Evolutionary conservation across 2,888 invertebrate genomes (phyloP), one percentile per base, ranked within the genome.

Genomic region (Thymelicus lineola): DNA sequence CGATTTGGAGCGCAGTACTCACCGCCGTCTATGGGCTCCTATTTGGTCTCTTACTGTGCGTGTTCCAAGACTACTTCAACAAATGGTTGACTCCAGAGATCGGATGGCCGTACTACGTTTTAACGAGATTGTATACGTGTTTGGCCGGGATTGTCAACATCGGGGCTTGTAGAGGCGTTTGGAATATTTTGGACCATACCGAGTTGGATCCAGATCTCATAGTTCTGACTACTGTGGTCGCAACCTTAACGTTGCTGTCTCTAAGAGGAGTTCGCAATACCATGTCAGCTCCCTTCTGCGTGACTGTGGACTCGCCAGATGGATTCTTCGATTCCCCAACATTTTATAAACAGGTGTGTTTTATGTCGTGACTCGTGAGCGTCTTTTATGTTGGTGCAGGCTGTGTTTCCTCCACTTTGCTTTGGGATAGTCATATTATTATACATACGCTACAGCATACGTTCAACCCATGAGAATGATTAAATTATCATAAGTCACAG

Each of bases 151-250:
- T 96, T 72, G 95, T 96, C 71, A 97, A 97, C 85, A 96, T 97
- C 1, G 97, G 96, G 80, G 96, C 96, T 73, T 97, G 97, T 96
- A 93, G 97, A 10, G 97, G 97, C 0, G 94, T 96, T 15, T 97
- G 97, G 97, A 89, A 90, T 68, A 85, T 95, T 14, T 90, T 97
- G 78, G 85, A 94, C 74, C 94, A 95, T 75, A 95, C 95, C 28
- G 94, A 94, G 66, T 86, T 83, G 71, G 90, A 86, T 76, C 83
- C 78, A 57, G 88, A 81, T 59, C 88, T 94, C 58, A 91, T 95
- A 20, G 87, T 94, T 46, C 86, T 94, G 9, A 95, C 95, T 0
- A 95, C 95, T 0, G 78, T 93, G 7, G 89, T 95, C 10, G 95
- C 96, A 4, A 82, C 96, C n/a, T 80, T 95, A 35, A 94, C 95